A percentile compares a stretch with the other conserved stretches of the same genome.
These are phyloP conservation scores for Anoncus sp. DNA, from an alignment of 2,888 invertebrate genomes.

Conservation along the genomic window DNA sequence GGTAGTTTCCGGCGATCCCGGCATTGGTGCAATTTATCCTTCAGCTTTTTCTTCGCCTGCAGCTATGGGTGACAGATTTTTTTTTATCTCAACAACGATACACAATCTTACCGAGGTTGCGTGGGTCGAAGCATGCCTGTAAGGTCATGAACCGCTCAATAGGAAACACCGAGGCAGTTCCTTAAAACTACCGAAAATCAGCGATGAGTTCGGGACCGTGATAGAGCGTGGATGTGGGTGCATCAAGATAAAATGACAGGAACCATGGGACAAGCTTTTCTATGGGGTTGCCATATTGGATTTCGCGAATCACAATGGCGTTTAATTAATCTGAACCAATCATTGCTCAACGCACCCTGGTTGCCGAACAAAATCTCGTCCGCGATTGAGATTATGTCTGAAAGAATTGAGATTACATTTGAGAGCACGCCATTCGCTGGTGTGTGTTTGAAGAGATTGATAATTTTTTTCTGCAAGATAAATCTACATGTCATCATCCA, in stretches of 20 bases:
- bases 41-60: no score
- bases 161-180: no score
- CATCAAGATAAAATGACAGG: background rate
- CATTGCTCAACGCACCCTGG: constrained; percentile 15
- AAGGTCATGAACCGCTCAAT: no score
- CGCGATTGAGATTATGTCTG: constrained; percentile 26
- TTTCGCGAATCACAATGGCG: constrained; percentile 58
- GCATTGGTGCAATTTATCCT: no score
- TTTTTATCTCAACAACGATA: no score
- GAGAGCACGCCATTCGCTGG: background rate
- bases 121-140: no score
- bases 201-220: background rate
- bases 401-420: background rate
- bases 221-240: background rate
- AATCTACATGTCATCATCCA: constrained; percentile 6
- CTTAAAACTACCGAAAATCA: no score
- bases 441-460: background rate
- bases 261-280: constrained; percentile 55
- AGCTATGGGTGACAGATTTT: no score
- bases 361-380: constrained; percentile 20
- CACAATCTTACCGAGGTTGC: no score
- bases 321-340: constrained; percentile 66
- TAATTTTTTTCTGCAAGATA: constrained; percentile 36
- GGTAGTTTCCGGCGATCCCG: no score
- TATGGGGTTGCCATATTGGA: constrained; percentile 58